Base-by-base conservation (phyloP, 2,113 vertebrate species). In the Crotalus horridus region DNA sequence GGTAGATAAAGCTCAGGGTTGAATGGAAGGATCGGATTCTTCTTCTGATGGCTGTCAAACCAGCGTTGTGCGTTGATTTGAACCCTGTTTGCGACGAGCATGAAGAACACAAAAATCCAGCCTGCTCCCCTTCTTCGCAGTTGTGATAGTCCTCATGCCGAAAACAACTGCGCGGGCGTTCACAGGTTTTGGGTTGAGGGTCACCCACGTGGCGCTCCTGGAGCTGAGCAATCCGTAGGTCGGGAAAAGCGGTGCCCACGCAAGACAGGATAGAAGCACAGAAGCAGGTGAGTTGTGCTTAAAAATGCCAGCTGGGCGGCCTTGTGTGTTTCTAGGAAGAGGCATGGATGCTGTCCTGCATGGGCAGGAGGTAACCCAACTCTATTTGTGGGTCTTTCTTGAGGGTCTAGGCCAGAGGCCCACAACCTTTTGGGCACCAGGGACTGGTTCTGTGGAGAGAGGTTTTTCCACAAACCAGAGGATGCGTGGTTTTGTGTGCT, bases 81-180 rank as follows among this genome's bases (percentile, higher is more conserved):
- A 29, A 61, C 21, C 58, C 58, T 10, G 58, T 59, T 10, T 59
- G 58, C 1, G 21, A 24, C 2, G 2, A 23, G 3, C 8, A 1
- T 0, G 3, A 26, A 59, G 4, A 5, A 13, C 26, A n/a, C 12
- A 6, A 12, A n/a, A n/a, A 15, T 1, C 11, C 12, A 1, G 4
- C 12, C 61, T n/a, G 61, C 26, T 64, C 12, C n/a, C 61, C 61
- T 26, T 12, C 26, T 3, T 11, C 1, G 4, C n/a, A n/a, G 61
- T 64, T n/a, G 61, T 64, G 29, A n/a, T 13, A 64, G 11, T 64
- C 26, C 61, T 29, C 1, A 12, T 64, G 61, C 61, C 29, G 13
- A 12, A 13, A 29, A n/a, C 11, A n/a, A 11, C 29, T 69, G 29
- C 5, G 29, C 12, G 1, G 13, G 64, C 0, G 4, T 69, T 69